Evolutionary conservation across 2,113 vertebrate genomes (phyloP), one percentile per base, ranked within the genome.

Genomic region (Atlantisia rogersi): DNA sequence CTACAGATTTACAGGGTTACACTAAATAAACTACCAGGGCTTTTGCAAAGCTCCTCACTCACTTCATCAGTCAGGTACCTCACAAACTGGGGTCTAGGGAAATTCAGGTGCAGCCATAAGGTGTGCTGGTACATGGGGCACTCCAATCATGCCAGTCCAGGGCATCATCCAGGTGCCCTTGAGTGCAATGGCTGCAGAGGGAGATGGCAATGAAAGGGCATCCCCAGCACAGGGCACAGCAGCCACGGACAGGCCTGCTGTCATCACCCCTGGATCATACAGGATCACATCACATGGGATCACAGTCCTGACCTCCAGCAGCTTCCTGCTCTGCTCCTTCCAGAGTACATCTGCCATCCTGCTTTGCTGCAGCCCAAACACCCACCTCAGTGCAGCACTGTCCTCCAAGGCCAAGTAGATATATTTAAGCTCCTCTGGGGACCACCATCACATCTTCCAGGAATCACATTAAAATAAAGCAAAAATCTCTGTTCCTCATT

Each of bases 401-500:
- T 40, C 56, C 76, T 83, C 82, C 80, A 53, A 81, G 65, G 77
- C 65, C 83, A 44, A 67, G 73, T 2, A 80, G 42, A 60, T 3
- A 65, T 31, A 50, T 48, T 46, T 32, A 35, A 90, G 42, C 59
- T 92, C 76, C 86, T 77, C 86, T 39, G 53, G 29, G 83, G 92
- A 52, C 6, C 4, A 48, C 5, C 0, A 0, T 73, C 95, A 89
- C 60, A 84, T 82, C 65, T 95, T 95, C 91, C 91, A 84, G 89
- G 88, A 95, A 94, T 48, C 91, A 78, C 50, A 65, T 42, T 65
- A 39, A 92, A 92, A 88, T 35, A 75, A 63, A 86, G 70, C 39
- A 83, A 80, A 80, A 82, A 82, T 40, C 76, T 94, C 89, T 84
- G 89, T 22, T 95, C 77, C 81, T 94, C 73, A 68, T 95, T 86